Base-by-base conservation (phyloP, 2,113 vertebrate genomes). In the Hipposideros armiger region DNA sequence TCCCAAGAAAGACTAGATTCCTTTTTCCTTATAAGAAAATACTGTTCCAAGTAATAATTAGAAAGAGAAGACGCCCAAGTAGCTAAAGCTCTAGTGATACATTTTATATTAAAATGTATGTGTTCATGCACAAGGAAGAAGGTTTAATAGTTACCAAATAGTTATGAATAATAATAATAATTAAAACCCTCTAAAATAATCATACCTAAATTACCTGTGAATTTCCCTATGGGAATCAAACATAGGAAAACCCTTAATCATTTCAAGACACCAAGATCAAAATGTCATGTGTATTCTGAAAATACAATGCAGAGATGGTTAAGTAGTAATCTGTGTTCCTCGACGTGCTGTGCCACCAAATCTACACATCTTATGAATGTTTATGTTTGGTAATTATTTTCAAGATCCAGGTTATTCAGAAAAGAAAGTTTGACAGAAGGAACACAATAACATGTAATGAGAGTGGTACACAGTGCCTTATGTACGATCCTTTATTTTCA, bases 171-270 rank as follows among this genome's bases (percentile, higher is more conserved):
- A 74, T 67, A 36, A 36, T 36, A 36, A 36, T 36, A 36, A 36
- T 40, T 4, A 2, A 60, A 90, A 45, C 45, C 40, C n/a, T 32
- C 58, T 74, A 50, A 81, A 95, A 81, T 62, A 91, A 86, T 73
- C 22, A 36, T 11, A 78, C 30, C 60, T 83, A 78, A 78, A 85
- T 67, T 85, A 73, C 85, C 77, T 74, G 47, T 13, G 42, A 83
- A 90, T 74, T 78, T 94, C 17, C 58, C 58, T 42, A 2, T 22
- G 62, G 86, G 54, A 91, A 93, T 1, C 15, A 15, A 66, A 82
- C 52, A 30, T n/a, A 64, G n/a, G 67, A 45, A 78, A 91, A 82
- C 70, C 42, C 40, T 83, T 70, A 56, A 82, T 93, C 73, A 74
- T 45, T 52, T 67, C 82, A 93, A 82, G 62, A 73, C 24, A 47